These are phyloP conservation scores for Sander vitreus DNA, from an alignment of 2,113 vertebrate genomes.

Conservation along the genomic window DNA sequence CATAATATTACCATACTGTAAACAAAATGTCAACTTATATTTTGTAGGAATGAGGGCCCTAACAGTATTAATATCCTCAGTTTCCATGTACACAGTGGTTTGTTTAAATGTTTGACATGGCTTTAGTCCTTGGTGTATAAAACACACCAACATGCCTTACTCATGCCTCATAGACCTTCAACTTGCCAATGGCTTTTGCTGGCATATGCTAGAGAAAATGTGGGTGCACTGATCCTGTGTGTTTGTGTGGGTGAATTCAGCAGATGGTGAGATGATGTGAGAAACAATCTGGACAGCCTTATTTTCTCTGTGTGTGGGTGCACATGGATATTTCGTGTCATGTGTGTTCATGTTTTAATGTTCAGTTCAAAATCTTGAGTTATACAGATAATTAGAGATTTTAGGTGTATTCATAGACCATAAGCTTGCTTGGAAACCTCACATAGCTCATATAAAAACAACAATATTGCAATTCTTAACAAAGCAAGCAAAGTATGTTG, in stretches of 20 bases:
- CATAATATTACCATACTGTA: not conserved
- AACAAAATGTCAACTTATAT: not conserved
- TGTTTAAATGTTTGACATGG: not conserved
- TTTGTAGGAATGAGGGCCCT: not conserved
- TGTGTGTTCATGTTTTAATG: not conserved
- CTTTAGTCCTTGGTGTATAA: not conserved
- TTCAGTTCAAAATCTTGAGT: not conserved
- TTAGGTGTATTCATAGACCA: not conserved
- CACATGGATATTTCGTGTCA: not conserved
- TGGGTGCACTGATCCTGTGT: constrained; percentile 22
- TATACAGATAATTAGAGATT: not conserved
- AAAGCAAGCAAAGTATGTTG: not conserved
- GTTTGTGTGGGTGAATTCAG: constrained; percentile 20
- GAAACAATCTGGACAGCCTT: constrained; percentile 16
- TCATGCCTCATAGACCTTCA: constrained; percentile 18
- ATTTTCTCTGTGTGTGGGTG: not conserved
- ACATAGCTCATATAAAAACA: not conserved
- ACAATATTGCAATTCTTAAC: not conserved
- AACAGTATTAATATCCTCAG: not conserved
- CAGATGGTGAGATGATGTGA: constrained; percentile 29
- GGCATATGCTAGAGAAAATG: constrained; percentile 7
- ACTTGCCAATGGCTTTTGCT: not conserved
- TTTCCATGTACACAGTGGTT: not conserved
- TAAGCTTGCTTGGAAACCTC: not conserved
- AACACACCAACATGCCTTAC: not conserved